Evolutionary conservation across 2,113 vertebrate genomes (phyloP).

Genomic region (Corvus moneduloides): DNA sequence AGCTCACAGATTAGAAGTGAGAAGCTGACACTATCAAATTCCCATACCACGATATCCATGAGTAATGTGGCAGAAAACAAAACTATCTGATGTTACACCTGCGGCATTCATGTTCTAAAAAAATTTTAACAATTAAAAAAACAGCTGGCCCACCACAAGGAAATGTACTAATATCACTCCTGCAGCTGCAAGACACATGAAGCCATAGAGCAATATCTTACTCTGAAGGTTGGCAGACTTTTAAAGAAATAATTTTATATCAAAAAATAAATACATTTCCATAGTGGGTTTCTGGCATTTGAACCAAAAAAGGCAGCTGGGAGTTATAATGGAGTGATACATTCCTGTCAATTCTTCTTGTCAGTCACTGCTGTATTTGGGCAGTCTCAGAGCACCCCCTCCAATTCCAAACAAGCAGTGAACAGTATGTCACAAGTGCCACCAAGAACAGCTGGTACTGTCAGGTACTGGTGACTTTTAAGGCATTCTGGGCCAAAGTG

Average conservation of each 20-base stretch:
- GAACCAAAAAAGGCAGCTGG: not conserved
- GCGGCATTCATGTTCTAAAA: not conserved
- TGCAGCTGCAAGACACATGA: conserved; percentile 38
- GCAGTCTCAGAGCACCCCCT: not conserved
- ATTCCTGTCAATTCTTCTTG: not conserved
- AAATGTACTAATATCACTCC: not conserved
- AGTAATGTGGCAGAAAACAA: conserved; percentile 32
- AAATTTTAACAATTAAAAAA: not conserved
- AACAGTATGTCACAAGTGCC: not conserved
- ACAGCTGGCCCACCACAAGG: not conserved
- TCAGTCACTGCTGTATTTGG: not conserved
- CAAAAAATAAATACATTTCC: not conserved
- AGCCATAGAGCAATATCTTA: not conserved
- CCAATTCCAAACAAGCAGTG: not conserved
- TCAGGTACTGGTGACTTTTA: not conserved
- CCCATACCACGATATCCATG: not conserved
- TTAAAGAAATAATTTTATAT: conserved; percentile 15
- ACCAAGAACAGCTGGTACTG: not conserved
- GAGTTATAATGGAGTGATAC: not conserved
- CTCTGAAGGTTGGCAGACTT: conserved; percentile 7
- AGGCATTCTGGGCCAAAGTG: not conserved
- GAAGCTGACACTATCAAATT: conserved; percentile 4
- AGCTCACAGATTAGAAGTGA: not conserved
- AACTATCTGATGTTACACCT: not conserved
- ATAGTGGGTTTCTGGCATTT: not conserved